phyloP scores from a whole-genome alignment of 2,797 vertebrate genomes.

The Ispidina lecontei region DNA sequence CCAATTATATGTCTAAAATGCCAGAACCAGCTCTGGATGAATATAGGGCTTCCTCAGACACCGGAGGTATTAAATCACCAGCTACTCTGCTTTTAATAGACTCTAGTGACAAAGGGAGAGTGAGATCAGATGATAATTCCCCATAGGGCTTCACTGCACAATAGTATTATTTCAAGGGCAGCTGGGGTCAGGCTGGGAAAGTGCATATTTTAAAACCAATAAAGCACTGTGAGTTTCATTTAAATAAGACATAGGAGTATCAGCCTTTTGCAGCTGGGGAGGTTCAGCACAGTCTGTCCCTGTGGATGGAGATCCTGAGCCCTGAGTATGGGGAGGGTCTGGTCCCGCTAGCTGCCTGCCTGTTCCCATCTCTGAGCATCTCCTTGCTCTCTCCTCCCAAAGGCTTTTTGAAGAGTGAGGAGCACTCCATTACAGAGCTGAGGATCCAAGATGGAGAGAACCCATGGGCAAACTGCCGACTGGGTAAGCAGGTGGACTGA shows the following conservation, averaged over 20 bases:
- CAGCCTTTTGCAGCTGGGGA: neutral
- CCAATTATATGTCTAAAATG: neutral
- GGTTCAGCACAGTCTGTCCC: neutral
- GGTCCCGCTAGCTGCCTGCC: neutral
- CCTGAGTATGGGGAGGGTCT: neutral
- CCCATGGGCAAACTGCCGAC: neutral
- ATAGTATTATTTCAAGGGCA: constrained; percentile 27
- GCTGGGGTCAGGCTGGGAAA: constrained; percentile 19
- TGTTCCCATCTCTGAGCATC: neutral
- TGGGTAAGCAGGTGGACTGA: neutral
- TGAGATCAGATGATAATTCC: constrained; percentile 17
- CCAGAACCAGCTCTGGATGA: neutral
- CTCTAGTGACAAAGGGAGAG: constrained; percentile 45
- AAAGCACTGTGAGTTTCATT: neutral
- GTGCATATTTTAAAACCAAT: neutral
- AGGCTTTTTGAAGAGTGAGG: neutral
- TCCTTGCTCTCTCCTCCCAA: neutral
- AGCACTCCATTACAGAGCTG: neutral
- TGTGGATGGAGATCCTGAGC: neutral
- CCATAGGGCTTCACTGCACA: neutral
- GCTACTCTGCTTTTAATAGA: constrained; percentile 57
- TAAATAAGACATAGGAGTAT: neutral
- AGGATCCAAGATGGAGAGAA: neutral
- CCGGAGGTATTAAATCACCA: constrained; percentile 36
- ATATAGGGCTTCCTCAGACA: neutral